Evolutionary conservation across 92 coral and sea anemone species (phyloP).

Genomic region (Scolanthus callimorphus): DNA sequence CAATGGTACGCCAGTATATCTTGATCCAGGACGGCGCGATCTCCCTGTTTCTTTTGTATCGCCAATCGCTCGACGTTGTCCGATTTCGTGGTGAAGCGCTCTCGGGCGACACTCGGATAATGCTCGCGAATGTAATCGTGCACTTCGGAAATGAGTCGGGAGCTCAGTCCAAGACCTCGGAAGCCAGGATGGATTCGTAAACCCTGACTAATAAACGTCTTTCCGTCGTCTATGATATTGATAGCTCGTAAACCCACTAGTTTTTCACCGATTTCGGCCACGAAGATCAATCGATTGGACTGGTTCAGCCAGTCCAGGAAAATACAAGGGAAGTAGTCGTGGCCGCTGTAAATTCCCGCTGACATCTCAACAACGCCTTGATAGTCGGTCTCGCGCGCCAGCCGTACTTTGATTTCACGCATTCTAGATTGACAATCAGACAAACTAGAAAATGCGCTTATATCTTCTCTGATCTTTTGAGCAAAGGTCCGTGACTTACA

Average conservation of each 20-base stretch:
- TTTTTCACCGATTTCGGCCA: conserved; percentile 67
- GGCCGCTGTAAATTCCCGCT: conserved; percentile 82
- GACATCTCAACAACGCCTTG: conserved; percentile 78
- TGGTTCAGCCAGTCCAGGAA: conserved; percentile 72
- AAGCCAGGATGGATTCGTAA: conserved; percentile 84
- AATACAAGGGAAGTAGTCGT: conserved; percentile 87
- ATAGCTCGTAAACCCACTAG: conserved; percentile 86
- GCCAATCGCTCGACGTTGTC: conserved; percentile 91
- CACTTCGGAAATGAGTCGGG: conserved; percentile 67
- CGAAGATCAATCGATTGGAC: conserved; percentile 63
- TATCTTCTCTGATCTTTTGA: too few relatives aligned
- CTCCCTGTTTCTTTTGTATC: conserved; percentile 84
- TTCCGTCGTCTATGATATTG: conserved; percentile 81
- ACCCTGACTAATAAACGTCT: conserved; percentile 87
- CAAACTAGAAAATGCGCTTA: too few relatives aligned
- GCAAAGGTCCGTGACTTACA: too few relatives aligned
- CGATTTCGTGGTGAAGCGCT: conserved; percentile 95
- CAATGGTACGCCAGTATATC: conserved; percentile 86
- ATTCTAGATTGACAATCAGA: too few relatives aligned
- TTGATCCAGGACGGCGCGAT: conserved; percentile 72
- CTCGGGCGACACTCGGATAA: conserved; percentile 68
- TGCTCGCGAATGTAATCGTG: conserved; percentile 64
- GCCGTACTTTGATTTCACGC: conserved; percentile 69
- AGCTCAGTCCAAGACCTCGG: conserved; percentile 87
- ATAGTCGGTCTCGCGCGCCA: conserved; percentile 62